Evolutionary conservation across 2,113 vertebrate species (phyloP).

Genomic region (Semicossyphus pulcher): DNA sequence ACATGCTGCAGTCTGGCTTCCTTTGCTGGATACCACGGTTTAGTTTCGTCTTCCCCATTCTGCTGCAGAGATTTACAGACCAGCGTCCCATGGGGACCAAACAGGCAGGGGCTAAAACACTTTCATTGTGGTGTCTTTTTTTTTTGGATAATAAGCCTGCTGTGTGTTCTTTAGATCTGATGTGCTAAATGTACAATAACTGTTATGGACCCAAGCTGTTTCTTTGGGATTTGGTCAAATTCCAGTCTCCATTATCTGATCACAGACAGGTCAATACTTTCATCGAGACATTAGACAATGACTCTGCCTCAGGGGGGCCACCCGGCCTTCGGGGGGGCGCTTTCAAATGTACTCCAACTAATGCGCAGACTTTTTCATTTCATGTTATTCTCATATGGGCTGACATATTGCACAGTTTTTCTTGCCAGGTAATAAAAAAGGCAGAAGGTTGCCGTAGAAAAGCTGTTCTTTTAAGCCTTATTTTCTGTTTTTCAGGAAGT

Average conservation of each 20-base stretch:
- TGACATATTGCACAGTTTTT: conserved; percentile 13
- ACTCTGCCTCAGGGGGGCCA: conserved; percentile 10
- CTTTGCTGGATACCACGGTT: background rate
- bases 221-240: conserved; percentile 38
- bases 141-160: conserved; percentile 1
- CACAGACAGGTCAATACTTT: conserved; percentile 55
- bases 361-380: conserved; percentile 19
- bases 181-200: conserved; percentile 36
- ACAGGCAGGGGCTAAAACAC: conserved; percentile 36
- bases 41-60: conserved; percentile 26
- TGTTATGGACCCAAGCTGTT: conserved; percentile 26
- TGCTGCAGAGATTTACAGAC: conserved; percentile 38
- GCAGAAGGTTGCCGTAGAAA: background rate
- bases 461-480: background rate
- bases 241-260: conserved; percentile 53
- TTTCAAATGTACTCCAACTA: conserved; percentile 27
- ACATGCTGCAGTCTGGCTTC: conserved; percentile 5
- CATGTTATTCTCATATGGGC: background rate
- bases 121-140: conserved; percentile 13
- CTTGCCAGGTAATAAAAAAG: conserved; percentile 10
- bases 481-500: conserved; percentile 1
- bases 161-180: conserved; percentile 27
- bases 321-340: conserved; percentile 14
- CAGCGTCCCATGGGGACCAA: conserved; percentile 17
- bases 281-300: conserved; percentile 53